Base-by-base conservation (phyloP, 2,113 vertebrate species). In the Cryptomyrus ogoouensis region DNA sequence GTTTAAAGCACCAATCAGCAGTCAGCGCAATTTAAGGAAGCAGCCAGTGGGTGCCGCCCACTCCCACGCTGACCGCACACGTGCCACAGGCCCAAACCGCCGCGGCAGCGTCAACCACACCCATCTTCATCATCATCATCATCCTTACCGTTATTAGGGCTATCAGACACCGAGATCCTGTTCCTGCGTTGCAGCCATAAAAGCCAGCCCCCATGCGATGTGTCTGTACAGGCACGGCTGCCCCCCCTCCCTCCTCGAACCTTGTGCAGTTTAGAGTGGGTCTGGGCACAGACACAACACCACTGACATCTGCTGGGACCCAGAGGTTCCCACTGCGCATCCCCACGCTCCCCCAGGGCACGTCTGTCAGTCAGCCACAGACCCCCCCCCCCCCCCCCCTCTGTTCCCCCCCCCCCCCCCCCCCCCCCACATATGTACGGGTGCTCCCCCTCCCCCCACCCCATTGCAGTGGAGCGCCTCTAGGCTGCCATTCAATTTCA, bases 231-330 rank as follows among this genome's bases (percentile, higher is more conserved):
- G 44, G 13, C 0, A 1, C 10, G 24, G 47, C 58, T 56, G 58
- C 74, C 62, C 47, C n/a, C n/a, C n/a, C 46, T 74, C 50, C 39
- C 42, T n/a, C 24, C 66, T 31, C 46, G 6, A 52, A 42, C 42
- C n/a, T 66, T 27, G 50, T 47, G 47, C 84, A 66, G 21, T 74
- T 53, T 42, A 44, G 15, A 31, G 13, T 17, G 27, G 83, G 21
- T 39, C n/a, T 49, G 27, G 50, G 89, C 91, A 87, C 84, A 91
- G 89, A 92, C 89, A 92, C 89, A 92, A 89, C 92, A 92, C 90
- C 91, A 89, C 90, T 92, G 93, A 93, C 93, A 93, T 92, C 92
- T 92, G 89, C 91, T 93, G 92, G 91, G 92, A 93, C 92, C 83
- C 47, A 47, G 84, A 90, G 89, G 89, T 91, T 89, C 35, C 89